Evolutionary conservation across 2,113 vertebrate species (phyloP).

Genomic region (Plecotus auritus): DNA sequence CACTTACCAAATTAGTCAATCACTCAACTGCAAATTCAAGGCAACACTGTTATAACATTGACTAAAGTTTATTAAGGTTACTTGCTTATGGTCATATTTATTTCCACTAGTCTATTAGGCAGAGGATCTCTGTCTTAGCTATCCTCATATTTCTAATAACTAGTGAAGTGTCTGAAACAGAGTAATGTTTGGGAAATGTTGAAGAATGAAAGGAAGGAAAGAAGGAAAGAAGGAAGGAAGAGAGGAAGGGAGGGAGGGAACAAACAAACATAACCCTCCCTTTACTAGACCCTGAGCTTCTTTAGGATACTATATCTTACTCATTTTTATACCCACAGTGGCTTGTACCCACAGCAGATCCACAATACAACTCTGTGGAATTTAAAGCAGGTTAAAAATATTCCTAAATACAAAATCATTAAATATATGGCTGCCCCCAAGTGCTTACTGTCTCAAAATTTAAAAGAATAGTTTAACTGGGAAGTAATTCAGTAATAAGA

Average conservation of each 20-base stretch:
- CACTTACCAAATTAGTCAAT: neutral
- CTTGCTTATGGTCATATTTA: neutral
- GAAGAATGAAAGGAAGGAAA: neutral
- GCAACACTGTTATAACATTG: neutral
- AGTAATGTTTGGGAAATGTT: neutral
- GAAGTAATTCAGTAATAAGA: neutral
- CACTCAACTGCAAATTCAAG: neutral
- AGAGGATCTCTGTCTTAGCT: neutral
- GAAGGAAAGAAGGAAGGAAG: neutral
- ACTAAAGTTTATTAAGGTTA: neutral
- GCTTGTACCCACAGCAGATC: neutral
- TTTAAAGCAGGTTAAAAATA: neutral
- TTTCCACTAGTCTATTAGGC: neutral
- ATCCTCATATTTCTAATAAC: neutral
- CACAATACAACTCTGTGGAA: neutral
- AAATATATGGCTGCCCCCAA: neutral
- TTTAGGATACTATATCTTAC: neutral
- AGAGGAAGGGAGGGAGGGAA: neutral
- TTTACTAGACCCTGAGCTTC: neutral
- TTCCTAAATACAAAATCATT: neutral
- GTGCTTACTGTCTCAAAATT: slow-evolving; percentile 8
- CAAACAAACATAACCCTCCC: neutral
- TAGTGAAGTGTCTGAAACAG: neutral
- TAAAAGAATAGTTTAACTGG: neutral
- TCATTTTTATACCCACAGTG: neutral